Evolutionary conservation across 2,888 invertebrate species (phyloP).

Genomic region (Apotomis turbidana): DNA sequence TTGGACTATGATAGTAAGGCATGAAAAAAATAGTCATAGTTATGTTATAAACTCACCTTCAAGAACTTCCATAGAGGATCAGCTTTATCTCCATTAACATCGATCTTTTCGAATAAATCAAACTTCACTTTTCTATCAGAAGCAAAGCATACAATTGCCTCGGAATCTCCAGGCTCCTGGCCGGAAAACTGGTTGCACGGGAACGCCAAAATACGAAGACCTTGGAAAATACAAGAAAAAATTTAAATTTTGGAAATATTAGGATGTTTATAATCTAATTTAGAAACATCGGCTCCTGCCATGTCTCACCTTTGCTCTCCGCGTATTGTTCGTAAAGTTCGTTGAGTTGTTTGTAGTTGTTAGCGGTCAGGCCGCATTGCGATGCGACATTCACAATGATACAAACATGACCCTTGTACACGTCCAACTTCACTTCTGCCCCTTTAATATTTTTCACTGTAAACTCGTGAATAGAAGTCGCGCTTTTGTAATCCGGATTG

Average conservation of each 20-base stretch:
- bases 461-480: slow-evolving; percentile 91
- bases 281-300: background rate
- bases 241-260: background rate
- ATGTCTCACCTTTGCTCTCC: slow-evolving; percentile 83
- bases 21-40: no score
- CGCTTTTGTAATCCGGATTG: slow-evolving; percentile 85
- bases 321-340: slow-evolving; percentile 89
- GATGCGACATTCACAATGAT: slow-evolving; percentile 95
- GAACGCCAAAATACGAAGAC: slow-evolving; percentile 91
- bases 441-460: slow-evolving; percentile 92
- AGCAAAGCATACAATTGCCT: slow-evolving; percentile 86
- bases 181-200: slow-evolving; percentile 94
- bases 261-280: background rate
- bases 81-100: slow-evolving; percentile 87
- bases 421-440: slow-evolving; percentile 90
- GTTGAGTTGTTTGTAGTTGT: slow-evolving; percentile 92
- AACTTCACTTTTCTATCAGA: slow-evolving; percentile 86
- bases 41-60: slow-evolving; percentile 69
- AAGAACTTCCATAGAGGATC: slow-evolving; percentile 88
- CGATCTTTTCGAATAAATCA: slow-evolving; percentile 87
- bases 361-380: slow-evolving; percentile 92
- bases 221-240: slow-evolving; percentile 61
- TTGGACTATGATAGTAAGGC: no score
- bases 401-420: slow-evolving; percentile 91
- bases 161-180: slow-evolving; percentile 86